phyloP scores from a whole-genome alignment of 2,113 vertebrate species.

The Trogon surrucura region DNA sequence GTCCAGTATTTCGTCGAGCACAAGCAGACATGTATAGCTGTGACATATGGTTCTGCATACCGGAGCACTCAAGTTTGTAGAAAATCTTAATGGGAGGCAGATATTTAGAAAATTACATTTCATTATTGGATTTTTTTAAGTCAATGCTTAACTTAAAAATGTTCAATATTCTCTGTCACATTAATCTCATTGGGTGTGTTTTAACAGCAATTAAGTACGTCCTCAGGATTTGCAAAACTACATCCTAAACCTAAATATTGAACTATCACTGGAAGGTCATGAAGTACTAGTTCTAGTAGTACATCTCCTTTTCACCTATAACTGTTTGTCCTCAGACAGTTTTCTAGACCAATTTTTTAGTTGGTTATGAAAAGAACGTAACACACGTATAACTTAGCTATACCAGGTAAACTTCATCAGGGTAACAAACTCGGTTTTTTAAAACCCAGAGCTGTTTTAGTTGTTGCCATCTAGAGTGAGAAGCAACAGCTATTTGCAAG shows the following conservation, averaged over 20 bases:
- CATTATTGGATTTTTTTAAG: neutral
- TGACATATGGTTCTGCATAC: neutral
- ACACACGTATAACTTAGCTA: neutral
- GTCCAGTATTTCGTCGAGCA: neutral
- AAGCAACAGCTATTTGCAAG: neutral
- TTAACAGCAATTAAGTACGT: neutral
- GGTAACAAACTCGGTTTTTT: neutral
- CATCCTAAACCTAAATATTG: neutral
- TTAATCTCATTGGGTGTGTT: fast-evolving
- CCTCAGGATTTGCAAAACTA: neutral
- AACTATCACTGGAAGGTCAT: neutral
- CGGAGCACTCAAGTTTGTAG: neutral
- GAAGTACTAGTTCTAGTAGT: neutral
- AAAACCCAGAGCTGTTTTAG: neutral
- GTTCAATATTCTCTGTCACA: neutral
- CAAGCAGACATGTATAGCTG: neutral
- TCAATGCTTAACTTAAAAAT: neutral
- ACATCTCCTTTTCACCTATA: neutral
- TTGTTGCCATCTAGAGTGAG: neutral
- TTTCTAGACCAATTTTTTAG: neutral
- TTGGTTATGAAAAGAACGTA: fast-evolving
- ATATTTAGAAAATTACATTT: neutral
- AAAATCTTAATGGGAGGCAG: neutral
- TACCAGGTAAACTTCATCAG: neutral
- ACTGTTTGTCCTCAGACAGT: neutral